phyloP scores from a whole-genome alignment of 2,113 vertebrate genomes.

The Athene noctua region DNA sequence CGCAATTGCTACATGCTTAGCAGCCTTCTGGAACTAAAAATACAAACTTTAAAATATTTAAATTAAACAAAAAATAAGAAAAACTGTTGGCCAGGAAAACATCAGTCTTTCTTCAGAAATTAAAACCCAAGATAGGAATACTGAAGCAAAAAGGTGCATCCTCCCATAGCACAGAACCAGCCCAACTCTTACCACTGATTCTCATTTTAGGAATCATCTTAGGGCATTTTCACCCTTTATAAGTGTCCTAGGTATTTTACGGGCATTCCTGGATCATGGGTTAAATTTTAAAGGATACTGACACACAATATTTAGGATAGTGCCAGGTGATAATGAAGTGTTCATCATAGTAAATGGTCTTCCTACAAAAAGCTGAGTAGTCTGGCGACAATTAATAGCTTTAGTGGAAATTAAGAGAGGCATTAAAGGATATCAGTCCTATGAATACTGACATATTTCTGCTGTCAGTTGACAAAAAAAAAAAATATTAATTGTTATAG shows the following conservation, averaged over 20 bases:
- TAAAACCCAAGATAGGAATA: background rate
- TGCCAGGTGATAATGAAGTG: background rate
- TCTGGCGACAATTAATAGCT: background rate
- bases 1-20: background rate
- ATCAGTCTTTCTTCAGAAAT: background rate
- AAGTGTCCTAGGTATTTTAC: background rate
- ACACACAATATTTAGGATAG: background rate
- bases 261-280: background rate
- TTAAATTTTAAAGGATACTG: background rate
- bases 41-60: background rate
- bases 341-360: background rate
- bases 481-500: conserved; percentile 13
- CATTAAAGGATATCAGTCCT: background rate
- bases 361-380: background rate
- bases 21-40: background rate
- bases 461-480: background rate
- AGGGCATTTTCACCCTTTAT: background rate
- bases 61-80: background rate
- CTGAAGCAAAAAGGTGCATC: background rate
- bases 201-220: background rate
- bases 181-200: background rate
- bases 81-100: background rate
- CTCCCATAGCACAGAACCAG: background rate
- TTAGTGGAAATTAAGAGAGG: conserved; percentile 6
- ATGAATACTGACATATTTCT: background rate